Percentiles rank a stretch among this genome's conserved stretches.
Conservation (phyloP, 2,113 vertebrate genomes). For the Tragelaphus strepsiceros region DNA sequence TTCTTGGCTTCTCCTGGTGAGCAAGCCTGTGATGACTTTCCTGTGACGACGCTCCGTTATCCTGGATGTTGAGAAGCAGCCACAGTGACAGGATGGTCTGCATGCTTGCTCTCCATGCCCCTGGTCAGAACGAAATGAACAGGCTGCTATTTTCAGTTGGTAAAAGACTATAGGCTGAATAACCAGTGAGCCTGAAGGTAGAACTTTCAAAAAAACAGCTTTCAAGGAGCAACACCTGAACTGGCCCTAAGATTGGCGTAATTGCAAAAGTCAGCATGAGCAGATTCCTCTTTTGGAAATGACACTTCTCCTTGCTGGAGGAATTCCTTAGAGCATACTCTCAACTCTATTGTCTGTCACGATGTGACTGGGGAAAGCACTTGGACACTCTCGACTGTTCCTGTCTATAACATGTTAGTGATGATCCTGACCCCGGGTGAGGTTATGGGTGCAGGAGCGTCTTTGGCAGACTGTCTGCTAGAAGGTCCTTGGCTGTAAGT, state of each 20-base stretch:
- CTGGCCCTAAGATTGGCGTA: background rate
- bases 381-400: background rate
- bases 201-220: background rate
- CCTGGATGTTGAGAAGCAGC: background rate
- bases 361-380: background rate
- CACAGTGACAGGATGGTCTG: background rate
- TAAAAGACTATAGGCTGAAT: background rate
- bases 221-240: background rate
- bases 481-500: background rate
- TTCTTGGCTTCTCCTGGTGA: background rate
- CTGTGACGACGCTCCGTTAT: accelerated
- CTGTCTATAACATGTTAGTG: background rate
- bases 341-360: background rate
- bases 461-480: background rate
- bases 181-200: background rate
- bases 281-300: background rate
- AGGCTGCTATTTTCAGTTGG: background rate
- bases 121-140: background rate
- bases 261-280: background rate
- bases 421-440: background rate
- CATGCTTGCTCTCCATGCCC: background rate
- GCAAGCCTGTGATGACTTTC: background rate
- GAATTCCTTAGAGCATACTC: background rate
- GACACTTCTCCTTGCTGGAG: background rate
- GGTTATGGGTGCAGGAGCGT: background rate